phyloP scores from a whole-genome alignment of 1,140 invertebrate genomes.

The Atta texana region DNA sequence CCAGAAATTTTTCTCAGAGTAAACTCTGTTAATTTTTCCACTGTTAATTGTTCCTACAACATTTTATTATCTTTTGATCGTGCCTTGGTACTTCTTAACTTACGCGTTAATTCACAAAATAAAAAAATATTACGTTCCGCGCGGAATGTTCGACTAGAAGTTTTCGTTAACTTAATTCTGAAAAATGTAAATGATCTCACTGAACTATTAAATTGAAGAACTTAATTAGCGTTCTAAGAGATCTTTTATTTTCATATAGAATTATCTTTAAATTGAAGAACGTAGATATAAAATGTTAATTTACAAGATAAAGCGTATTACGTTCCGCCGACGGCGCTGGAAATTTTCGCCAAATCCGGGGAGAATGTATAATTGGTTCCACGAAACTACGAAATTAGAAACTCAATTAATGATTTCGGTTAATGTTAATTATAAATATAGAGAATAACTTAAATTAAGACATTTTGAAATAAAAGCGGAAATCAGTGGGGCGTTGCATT shows the following conservation, averaged over 20 bases:
- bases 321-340: slow-evolving; percentile 17
- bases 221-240: slow-evolving; percentile 30
- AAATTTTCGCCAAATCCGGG: slow-evolving; percentile 8
- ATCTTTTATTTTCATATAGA: neutral
- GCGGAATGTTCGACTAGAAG: neutral
- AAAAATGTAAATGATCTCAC: neutral
- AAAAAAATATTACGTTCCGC: slow-evolving; percentile 1
- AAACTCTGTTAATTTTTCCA: no score
- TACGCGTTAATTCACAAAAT: slow-evolving; percentile 24
- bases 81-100: neutral
- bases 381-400: slow-evolving; percentile 23
- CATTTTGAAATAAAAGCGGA: slow-evolving; percentile 7
- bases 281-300: slow-evolving; percentile 33
- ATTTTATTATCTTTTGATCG: slow-evolving; percentile 11
- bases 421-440: slow-evolving; percentile 2
- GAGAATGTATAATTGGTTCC: slow-evolving; percentile 35
- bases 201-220: neutral
- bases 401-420: slow-evolving; percentile 38
- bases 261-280: slow-evolving; percentile 5
- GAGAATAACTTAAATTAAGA: neutral
- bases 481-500: neutral
- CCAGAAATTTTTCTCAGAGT: no score
- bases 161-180: neutral
- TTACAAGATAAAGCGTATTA: slow-evolving; percentile 18
- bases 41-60: neutral